Conservation (phyloP, 2,113 vertebrate species). For the Tricholaema leucomelas region DNA sequence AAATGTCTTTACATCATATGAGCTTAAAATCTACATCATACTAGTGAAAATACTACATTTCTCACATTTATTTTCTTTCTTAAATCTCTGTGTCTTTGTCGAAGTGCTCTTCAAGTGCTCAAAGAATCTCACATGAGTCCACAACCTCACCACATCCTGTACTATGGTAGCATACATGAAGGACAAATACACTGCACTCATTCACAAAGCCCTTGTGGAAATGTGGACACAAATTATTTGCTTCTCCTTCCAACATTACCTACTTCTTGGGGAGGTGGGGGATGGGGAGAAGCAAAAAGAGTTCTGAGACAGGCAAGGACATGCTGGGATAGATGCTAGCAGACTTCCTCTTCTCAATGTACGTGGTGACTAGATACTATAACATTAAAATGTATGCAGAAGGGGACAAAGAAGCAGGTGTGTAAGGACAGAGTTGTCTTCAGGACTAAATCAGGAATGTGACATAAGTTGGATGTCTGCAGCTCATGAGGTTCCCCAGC, state of each 20-base stretch:
- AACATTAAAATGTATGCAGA: not conserved
- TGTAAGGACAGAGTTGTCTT: fast-evolving
- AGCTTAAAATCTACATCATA: not conserved
- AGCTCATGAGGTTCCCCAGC: no score
- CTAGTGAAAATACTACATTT: not conserved
- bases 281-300: not conserved
- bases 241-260: not conserved
- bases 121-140: not conserved
- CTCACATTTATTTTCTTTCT: not conserved
- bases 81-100: not conserved
- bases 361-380: fast-evolving
- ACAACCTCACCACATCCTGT: not conserved
- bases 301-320: not conserved
- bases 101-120: not conserved
- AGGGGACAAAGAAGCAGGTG: not conserved
- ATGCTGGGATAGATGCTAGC: not conserved
- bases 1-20: not conserved
- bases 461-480: no score
- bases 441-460: not conserved
- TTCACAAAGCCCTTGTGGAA: not conserved
- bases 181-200: not conserved
- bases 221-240: not conserved
- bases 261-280: no score
- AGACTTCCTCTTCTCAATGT: not conserved
- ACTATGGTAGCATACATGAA: not conserved